Conservation (phyloP, 2,888 invertebrate species). For the Lacanobia oleracea region DNA sequence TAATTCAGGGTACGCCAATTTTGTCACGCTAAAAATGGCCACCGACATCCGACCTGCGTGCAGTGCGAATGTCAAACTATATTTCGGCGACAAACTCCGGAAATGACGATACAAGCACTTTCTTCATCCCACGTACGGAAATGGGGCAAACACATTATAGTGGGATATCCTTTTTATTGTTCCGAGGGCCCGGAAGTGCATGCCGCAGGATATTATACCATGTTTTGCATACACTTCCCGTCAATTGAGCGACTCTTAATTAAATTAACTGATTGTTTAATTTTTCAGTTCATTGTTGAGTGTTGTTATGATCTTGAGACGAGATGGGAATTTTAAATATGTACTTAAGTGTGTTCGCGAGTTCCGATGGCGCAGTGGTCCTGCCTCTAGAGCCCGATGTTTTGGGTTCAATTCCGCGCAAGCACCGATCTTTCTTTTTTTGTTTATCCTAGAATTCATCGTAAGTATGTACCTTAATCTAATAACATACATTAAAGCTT, state of each 20-base stretch:
- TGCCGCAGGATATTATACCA: conserved; percentile 53
- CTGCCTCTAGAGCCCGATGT: background rate
- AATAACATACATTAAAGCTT: no score
- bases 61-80: conserved; percentile 14
- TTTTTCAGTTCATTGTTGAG: conserved; percentile 26
- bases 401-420: background rate
- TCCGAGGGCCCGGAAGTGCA: conserved; percentile 54
- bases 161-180: conserved; percentile 66
- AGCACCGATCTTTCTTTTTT: no score
- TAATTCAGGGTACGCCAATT: background rate
- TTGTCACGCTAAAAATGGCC: background rate
- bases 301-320: conserved; percentile 33
- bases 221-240: conserved; percentile 66
- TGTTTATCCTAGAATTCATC: no score
- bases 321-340: conserved; percentile 1
- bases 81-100: conserved; percentile 25
- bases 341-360: background rate
- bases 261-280: conserved; percentile 38
- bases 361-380: background rate
- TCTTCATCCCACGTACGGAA: conserved; percentile 61
- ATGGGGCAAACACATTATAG: conserved; percentile 56
- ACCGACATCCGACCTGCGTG: background rate
- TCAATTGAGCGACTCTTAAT: conserved; percentile 50
- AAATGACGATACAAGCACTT: conserved; percentile 41
- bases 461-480: no score